Conservation (phyloP, 2,113 vertebrate genomes). For the Zosterops pallidus region DNA sequence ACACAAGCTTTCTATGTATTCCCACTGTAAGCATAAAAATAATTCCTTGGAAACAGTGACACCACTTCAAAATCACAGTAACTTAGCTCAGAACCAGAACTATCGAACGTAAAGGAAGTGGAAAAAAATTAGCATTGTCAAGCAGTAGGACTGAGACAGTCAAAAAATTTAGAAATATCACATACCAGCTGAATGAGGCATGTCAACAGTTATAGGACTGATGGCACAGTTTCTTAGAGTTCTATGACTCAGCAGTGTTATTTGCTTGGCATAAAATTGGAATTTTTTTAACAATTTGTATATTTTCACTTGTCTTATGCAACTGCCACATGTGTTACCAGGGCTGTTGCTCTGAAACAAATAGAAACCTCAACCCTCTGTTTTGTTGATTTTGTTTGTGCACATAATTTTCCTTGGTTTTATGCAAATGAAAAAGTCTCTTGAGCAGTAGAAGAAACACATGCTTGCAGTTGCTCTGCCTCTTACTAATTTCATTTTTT, state of each 20-base stretch:
- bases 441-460: background rate
- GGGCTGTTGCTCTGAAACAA: background rate
- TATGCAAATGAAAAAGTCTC: background rate
- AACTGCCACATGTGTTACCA: background rate
- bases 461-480: background rate
- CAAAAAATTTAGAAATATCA: background rate
- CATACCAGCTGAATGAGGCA: background rate
- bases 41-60: background rate
- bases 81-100: background rate
- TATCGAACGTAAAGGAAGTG: background rate
- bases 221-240: background rate
- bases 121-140: background rate
- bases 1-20: background rate
- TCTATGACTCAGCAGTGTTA: background rate
- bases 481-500: background rate
- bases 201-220: slow-evolving; percentile 23
- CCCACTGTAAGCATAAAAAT: background rate
- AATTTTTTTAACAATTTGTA: background rate
- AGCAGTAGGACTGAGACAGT: background rate
- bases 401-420: background rate
- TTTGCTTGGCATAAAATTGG: background rate
- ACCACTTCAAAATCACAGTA: background rate
- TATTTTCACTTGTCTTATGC: background rate
- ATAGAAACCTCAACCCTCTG: background rate
- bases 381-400: background rate